phyloP scores from a whole-genome alignment of 2,888 invertebrate genomes.

The Candidula unifasciata region DNA sequence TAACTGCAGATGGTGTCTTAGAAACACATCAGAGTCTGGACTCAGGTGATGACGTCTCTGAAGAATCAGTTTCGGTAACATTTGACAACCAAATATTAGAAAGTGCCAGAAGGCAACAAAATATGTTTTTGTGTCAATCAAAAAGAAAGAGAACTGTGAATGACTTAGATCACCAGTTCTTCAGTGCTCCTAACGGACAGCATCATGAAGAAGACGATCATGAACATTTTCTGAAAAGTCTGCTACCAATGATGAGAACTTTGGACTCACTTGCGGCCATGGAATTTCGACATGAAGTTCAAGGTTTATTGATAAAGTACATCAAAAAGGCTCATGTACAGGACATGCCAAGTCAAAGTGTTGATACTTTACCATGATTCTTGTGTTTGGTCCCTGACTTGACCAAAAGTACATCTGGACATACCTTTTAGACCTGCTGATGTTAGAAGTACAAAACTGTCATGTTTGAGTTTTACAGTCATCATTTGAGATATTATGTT shows the following conservation, averaged over 20 bases:
- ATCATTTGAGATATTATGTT: too few species aligned
- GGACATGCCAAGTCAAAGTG: too few species aligned
- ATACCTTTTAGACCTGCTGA: too few species aligned
- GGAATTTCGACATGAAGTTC: conserved; percentile 24
- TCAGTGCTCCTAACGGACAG: neutral
- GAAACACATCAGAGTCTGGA: neutral
- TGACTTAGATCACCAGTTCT: neutral
- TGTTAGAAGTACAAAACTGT: too few species aligned
- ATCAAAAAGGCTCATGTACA: neutral
- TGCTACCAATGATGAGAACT: conserved; percentile 18
- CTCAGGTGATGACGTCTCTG: neutral
- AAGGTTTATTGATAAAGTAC: conserved; percentile 7
- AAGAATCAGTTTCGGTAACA: too few species aligned
- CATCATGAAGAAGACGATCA: conserved; percentile 7
- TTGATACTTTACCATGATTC: too few species aligned
- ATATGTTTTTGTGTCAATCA: neutral
- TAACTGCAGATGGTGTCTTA: neutral
- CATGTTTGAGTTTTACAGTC: too few species aligned
- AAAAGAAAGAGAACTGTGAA: neutral
- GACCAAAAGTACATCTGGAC: too few species aligned
- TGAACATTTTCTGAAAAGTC: conserved; percentile 10
- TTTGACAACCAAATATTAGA: too few species aligned
- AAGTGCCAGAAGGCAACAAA: too few species aligned
- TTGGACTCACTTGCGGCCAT: neutral
- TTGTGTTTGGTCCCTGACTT: too few species aligned